These are phyloP conservation scores for Ischnura elegans DNA, from an alignment of 2,888 invertebrate species.

Conservation along the genomic window DNA sequence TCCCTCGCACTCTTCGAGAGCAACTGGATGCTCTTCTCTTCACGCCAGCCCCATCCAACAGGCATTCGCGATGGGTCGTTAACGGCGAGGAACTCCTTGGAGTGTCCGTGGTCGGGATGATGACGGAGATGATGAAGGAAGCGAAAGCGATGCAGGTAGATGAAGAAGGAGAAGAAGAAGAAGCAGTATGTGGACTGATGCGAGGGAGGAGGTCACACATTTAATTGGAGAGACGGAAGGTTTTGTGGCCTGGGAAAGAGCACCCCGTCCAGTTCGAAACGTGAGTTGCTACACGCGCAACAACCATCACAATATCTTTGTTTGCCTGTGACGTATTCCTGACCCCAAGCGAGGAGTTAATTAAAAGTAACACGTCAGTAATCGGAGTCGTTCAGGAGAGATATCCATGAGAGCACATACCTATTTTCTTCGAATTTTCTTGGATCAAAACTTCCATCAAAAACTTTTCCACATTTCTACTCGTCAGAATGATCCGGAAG, in stretches of 20 bases:
- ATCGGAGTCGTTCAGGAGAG: too few species aligned
- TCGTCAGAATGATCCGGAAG: too few species aligned
- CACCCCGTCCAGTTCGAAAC: too few species aligned
- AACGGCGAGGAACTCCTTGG: not conserved
- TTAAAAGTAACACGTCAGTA: too few species aligned
- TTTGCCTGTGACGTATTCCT: too few species aligned
- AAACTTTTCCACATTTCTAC: too few species aligned
- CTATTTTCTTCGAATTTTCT: too few species aligned
- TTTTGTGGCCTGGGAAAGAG: not conserved
- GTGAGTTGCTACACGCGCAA: too few species aligned
- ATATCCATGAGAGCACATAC: too few species aligned
- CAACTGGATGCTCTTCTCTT: not conserved
- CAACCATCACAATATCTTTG: too few species aligned
- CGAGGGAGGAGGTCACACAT: not conserved
- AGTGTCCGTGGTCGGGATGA: not conserved
- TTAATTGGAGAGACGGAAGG: not conserved
- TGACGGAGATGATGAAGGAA: not conserved
- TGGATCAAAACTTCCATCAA: too few species aligned
- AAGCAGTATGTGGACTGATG: not conserved
- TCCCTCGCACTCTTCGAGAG: not conserved
- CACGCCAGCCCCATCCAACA: not conserved
- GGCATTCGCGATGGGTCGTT: conserved; percentile 50
- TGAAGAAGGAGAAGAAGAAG: not conserved
- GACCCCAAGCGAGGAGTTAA: too few species aligned
- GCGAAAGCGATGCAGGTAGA: not conserved